Evolutionary conservation across 2,113 vertebrate species (phyloP).

Genomic region (Meleagris gallopavo): DNA sequence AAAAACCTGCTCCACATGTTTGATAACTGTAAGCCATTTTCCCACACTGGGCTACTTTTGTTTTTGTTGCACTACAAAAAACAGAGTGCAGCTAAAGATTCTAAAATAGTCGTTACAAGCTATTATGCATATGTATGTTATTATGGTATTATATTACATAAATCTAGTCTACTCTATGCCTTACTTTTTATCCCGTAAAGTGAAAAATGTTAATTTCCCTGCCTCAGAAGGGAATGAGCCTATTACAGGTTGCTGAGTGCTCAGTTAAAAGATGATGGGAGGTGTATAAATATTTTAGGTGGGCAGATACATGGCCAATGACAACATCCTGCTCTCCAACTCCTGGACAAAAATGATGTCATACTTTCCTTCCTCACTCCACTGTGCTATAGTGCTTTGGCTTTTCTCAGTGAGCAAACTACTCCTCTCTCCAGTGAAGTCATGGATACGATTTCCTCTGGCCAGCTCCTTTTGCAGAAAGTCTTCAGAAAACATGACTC

Average conservation of each 20-base stretch:
- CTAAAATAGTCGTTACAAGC: neutral
- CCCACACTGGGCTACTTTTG: neutral
- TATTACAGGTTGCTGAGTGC: neutral
- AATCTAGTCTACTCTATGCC: neutral
- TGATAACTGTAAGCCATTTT: neutral
- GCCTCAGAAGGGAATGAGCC: neutral
- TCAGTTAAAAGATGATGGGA: neutral
- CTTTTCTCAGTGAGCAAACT: neutral
- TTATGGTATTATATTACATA: neutral
- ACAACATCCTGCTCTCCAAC: neutral
- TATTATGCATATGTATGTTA: neutral
- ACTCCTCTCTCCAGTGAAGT: neutral
- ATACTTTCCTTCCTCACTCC: fast-evolving
- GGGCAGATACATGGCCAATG: neutral
- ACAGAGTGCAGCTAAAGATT: neutral
- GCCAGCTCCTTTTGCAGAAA: neutral
- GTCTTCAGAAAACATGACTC: neutral
- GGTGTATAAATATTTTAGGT: neutral
- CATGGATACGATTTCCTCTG: fast-evolving
- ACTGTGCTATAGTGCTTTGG: fast-evolving
- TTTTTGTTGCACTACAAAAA: slow-evolving; percentile 1
- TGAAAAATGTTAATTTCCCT: neutral
- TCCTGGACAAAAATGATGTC: neutral
- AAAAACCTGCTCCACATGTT: neutral
- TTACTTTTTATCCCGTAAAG: neutral